Evolutionary conservation across 2,888 invertebrate genomes (phyloP), one percentile per base, ranked within the genome.

Genomic region (Dynastes tityus): DNA sequence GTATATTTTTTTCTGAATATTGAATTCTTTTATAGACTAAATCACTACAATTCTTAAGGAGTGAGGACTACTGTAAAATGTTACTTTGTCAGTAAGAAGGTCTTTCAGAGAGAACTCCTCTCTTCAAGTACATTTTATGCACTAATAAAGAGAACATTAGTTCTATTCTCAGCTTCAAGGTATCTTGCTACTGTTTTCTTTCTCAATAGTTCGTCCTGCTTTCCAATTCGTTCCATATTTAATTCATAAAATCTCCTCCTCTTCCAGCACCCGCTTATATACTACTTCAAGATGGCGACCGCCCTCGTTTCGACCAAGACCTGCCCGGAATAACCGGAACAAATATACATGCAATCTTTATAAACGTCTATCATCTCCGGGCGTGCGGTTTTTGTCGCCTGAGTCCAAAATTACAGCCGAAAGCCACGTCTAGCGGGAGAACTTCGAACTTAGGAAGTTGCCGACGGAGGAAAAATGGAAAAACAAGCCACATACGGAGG

Each of bases 321-420:
- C 37, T 65, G 65, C 65, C 16, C 65, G 37, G 65, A 65, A 65
- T 40, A 40, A 37, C 65, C 65, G 40, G 40, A 40, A 32, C 65
- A 40, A 65, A 65, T n/a, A 40, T n/a, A 3, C 65, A 65, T 40
- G 65, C 65, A 65, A 65, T 65, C 40, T 65, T 65, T 40, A 65
- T 16, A 40, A 65, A 37, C 40, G 32, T 65, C 37, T 37, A 65
- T 65, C 65, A 65, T 65, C 16, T 65, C 4, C n/a, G 37, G 6
- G 32, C 37, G 2, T 2, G 6, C 2, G 16, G 32, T 65, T 65
- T 40, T 65, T 65, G 32, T 40, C 65, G 65, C 37, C 16, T 5
- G 40, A 32, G n/a, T 37, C 6, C 40, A 65, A 65, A 65, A 37
- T n/a, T 65, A 65, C 16, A 40, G n/a, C 2, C 16, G 29, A 32